Conservation (phyloP, 2,113 vertebrate genomes). For the Zosterops lateralis region DNA sequence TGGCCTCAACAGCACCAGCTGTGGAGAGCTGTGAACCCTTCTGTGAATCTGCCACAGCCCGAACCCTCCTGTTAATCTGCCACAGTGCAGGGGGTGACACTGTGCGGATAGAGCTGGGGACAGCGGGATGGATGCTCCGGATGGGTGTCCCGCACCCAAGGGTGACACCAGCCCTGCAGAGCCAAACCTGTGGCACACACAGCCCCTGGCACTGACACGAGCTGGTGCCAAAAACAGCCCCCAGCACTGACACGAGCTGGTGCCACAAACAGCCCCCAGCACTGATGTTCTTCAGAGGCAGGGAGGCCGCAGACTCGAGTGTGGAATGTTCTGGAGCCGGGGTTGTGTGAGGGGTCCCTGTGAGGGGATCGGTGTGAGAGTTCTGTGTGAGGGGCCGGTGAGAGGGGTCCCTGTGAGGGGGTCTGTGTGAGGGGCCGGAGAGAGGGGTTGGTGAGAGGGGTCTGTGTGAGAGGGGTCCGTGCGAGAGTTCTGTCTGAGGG, state of each 20-base stretch:
- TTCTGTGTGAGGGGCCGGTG: neutral
- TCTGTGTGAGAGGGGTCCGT: too few relatives aligned
- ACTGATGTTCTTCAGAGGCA: neutral
- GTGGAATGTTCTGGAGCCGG: neutral
- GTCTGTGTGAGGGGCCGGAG: neutral
- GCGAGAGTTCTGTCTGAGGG: too few relatives aligned
- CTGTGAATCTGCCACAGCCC: rapidly evolving
- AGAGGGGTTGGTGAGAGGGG: neutral
- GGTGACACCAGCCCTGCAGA: neutral
- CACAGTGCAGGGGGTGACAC: neutral
- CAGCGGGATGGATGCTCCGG: rapidly evolving
- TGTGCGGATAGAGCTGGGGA: rapidly evolving
- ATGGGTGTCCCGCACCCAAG: rapidly evolving
- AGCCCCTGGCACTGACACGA: neutral
- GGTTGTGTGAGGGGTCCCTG: rapidly evolving
- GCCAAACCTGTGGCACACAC: neutral
- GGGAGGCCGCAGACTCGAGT: neutral
- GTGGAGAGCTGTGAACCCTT: too few relatives aligned
- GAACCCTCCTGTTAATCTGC: rapidly evolving
- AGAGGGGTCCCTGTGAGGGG: neutral
- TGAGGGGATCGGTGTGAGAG: neutral
- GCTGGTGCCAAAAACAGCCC: neutral
- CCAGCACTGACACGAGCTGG: neutral
- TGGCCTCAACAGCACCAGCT: rapidly evolving
- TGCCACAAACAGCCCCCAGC: neutral